Evolutionary conservation across 2,113 vertebrate genomes (phyloP), one percentile per base, ranked within the genome.

Genomic region (Chloropsis hardwickii): DNA sequence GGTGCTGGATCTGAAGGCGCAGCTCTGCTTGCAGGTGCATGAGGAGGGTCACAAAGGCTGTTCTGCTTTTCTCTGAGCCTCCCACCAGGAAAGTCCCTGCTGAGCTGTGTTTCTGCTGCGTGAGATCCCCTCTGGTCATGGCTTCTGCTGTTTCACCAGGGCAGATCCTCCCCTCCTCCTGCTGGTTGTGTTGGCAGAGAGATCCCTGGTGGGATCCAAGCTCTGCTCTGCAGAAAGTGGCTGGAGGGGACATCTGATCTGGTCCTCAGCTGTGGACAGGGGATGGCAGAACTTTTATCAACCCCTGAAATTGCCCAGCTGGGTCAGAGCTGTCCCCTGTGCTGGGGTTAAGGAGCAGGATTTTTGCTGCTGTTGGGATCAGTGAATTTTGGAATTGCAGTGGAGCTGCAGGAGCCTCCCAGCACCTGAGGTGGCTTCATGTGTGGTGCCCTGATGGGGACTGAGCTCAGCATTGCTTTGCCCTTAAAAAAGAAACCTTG

Each of bases 251-350:
- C 16, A 9, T 64, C 54, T 62, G 47, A 22, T 9, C 2, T 69
- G 0, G 0, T 3, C 24, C 42, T 78, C 22, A 22, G 14, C 66
- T 14, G 4, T 76, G 31, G 45, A 37, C 37, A 37, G 37, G 37
- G 37, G 37, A 37, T 3, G 5, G 48, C 18, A 50, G 39, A 25
- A 11, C 14, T 22, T 58, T 14, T 17, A 31, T 31, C 61, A 28
- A 0, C n/a, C 40, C 22, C 35, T 42, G 47, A 4, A 66, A 24
- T 1, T 12, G 0, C 73, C 53, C 42, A 39, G 1, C 47, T 19
- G 42, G 71, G 28, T 53, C 28, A 35, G 37, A 17, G 10, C 54
- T 42, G 65, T 47, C 7, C 62, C 39, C 56, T 53, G 44, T 25
- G 19, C 45, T 74, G 50, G 53, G 61, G 33, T 45, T 23, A 19